Evolutionary conservation across 1,140 invertebrate species (phyloP), one percentile per base, ranked within the genome.

Genomic region (Lepidurus apus): DNA sequence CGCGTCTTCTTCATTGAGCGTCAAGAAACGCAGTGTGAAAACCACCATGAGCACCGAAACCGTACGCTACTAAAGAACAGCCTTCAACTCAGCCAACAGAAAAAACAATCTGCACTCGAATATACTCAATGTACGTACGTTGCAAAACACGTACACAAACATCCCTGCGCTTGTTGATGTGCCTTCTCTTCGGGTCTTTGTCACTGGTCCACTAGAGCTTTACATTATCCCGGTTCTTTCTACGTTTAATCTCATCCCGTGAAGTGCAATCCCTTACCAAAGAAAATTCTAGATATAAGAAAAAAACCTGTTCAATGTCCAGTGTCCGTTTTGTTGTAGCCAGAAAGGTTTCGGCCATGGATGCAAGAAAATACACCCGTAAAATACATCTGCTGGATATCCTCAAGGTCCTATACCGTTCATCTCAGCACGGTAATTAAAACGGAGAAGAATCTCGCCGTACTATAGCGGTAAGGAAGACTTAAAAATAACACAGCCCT

Each of bases 21-120:
- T 80, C 76, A 73, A 77, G 47, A 80, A 80, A 74, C 47, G 79
- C 7, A 80, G 76, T 47, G 79, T 80, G n/a, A 80, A 78, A 74
- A 73, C 79, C 24, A 79, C 79, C n/a, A 42, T 80, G 34, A 80
- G 73, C 42, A 24, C 79, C 10, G 79, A 80, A 80, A 77, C 79
- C 5, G 73, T 74, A 11, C 76, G 79, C 76, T 78, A 78, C 21
- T 80, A 77, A 74, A 34, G 34, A 34, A 34, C 34, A 4, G 2
- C 34, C 34, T 34, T 4, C 34, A 34, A 34, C 34, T 4, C 34
- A 34, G 3, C 34, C 34, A 34, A 34, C 34, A 34, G 34, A 34
- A 34, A 34, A 34, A 26, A 26, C 3, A 34, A 34, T 34, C 34
- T 34, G 34, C 34, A 34, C 34, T 34, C 34, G 4, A 34, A 34